phyloP scores from a whole-genome alignment of 2,797 vertebrate species.

The Pseudomugil gertrudae region DNA sequence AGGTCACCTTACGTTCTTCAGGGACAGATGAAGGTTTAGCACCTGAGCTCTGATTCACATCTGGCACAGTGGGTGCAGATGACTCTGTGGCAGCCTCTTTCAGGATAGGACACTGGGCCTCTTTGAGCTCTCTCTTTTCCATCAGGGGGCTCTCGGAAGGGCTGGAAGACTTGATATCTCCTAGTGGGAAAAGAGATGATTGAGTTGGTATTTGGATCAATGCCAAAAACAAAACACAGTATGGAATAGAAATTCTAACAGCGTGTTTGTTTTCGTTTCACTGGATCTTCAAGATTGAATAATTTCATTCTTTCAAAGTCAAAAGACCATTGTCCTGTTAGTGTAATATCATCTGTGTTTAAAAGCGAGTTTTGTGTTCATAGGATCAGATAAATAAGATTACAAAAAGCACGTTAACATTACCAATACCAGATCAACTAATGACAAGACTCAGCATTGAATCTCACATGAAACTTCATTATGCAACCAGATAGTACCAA shows the following conservation, averaged over 20 bases:
- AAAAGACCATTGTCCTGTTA: slow-evolving; percentile 35
- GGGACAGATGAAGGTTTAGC: slow-evolving; percentile 33
- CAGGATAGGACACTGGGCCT: slow-evolving; percentile 80
- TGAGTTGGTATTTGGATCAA: slow-evolving; percentile 30
- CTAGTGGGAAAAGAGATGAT: slow-evolving; percentile 71
- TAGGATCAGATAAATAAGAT: slow-evolving; percentile 57
- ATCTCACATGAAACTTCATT: slow-evolving; percentile 34
- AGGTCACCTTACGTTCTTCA: slow-evolving; percentile 88
- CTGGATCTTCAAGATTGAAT: slow-evolving; percentile 6
- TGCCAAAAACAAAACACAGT: slow-evolving; percentile 39
- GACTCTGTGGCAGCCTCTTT: slow-evolving; percentile 87
- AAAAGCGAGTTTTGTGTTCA: slow-evolving; percentile 29
- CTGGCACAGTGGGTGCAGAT: slow-evolving; percentile 26
- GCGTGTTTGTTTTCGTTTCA: slow-evolving; percentile 23
- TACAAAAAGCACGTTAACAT: slow-evolving; percentile 49
- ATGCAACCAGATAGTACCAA: slow-evolving; percentile 22
- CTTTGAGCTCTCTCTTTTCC: slow-evolving; percentile 83
- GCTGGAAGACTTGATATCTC: slow-evolving; percentile 89
- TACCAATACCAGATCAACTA: slow-evolving; percentile 16
- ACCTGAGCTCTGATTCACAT: slow-evolving; percentile 41
- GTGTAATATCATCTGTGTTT: slow-evolving; percentile 20
- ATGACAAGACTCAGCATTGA: slow-evolving; percentile 20
- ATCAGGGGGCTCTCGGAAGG: slow-evolving; percentile 95
- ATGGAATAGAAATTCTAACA: slow-evolving; percentile 35
- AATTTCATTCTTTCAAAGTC: slow-evolving; percentile 36